phyloP scores from a whole-genome alignment of 2,113 vertebrate species.

The Cyrtonyx montezumae region DNA sequence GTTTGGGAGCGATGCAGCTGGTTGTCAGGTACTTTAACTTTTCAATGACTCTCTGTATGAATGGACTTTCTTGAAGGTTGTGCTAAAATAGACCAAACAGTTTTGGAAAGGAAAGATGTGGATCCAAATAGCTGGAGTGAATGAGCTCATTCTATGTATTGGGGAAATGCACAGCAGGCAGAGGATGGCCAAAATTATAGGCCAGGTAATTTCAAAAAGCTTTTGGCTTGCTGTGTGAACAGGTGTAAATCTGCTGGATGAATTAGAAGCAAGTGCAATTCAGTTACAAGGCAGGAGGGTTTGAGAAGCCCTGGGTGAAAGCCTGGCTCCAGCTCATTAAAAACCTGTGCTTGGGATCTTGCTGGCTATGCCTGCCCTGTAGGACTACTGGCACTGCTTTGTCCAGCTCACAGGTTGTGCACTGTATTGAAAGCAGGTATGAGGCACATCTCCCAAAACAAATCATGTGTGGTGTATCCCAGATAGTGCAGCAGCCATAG shows the following conservation, averaged over 20 bases:
- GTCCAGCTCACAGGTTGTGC: background rate
- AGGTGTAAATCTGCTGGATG: slow-evolving; percentile 55
- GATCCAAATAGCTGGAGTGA: slow-evolving; percentile 13
- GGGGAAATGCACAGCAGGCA: background rate
- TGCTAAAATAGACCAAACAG: background rate
- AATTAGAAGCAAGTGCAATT: background rate
- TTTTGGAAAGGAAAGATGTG: slow-evolving; percentile 3
- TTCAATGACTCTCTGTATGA: slow-evolving; percentile 45
- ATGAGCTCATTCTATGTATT: slow-evolving; percentile 36
- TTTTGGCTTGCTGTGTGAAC: slow-evolving; percentile 30
- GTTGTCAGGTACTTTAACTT: background rate
- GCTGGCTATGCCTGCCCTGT: background rate
- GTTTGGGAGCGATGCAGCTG: slow-evolving; percentile 4
- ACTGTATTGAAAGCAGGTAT: background rate
- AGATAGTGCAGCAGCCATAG: accelerated
- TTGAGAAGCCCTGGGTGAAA: slow-evolving; percentile 10
- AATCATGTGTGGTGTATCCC: background rate
- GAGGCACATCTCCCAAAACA: background rate
- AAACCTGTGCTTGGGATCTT: background rate
- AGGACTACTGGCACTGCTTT: background rate
- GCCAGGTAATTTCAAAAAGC: slow-evolving; percentile 53
- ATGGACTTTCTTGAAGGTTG: background rate
- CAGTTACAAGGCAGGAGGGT: background rate
- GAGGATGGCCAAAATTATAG: slow-evolving; percentile 6
- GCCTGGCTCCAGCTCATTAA: background rate